phyloP scores from a whole-genome alignment of 2,797 vertebrate genomes.

The Sparus aurata region DNA sequence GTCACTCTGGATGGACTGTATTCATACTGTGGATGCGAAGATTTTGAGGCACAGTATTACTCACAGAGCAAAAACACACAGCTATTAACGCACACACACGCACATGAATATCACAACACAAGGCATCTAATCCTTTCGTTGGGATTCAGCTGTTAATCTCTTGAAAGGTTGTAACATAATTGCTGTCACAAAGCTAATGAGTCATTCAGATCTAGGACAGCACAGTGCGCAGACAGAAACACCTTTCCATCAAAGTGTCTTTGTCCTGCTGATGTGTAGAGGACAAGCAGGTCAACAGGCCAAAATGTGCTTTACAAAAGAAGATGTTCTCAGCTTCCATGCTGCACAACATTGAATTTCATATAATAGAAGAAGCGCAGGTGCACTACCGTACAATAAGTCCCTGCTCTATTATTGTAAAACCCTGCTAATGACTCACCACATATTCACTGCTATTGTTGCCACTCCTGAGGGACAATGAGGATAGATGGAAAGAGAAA shows the following conservation, averaged over 20 bases:
- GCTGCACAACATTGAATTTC: slow-evolving; percentile 15
- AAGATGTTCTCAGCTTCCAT: slow-evolving; percentile 8
- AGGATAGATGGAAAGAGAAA: slow-evolving; percentile 27
- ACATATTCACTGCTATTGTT: slow-evolving; percentile 31
- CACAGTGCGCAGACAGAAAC: slow-evolving; percentile 39
- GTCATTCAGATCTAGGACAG: slow-evolving; percentile 72
- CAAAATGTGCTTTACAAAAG: slow-evolving; percentile 34
- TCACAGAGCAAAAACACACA: slow-evolving; percentile 20
- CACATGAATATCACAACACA: slow-evolving; percentile 54
- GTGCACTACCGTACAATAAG: slow-evolving; percentile 25
- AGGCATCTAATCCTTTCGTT: slow-evolving; percentile 76
- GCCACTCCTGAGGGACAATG: slow-evolving; percentile 34
- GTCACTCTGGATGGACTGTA: slow-evolving; percentile 20
- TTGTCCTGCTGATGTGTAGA: slow-evolving; percentile 34
- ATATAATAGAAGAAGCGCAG: slow-evolving; percentile 28
- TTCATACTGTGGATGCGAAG: slow-evolving; percentile 22
- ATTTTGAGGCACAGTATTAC: slow-evolving; percentile 33
- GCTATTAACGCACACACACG: slow-evolving; percentile 12
- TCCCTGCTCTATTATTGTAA: slow-evolving; percentile 35
- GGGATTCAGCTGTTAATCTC: slow-evolving; percentile 77
- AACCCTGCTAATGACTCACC: slow-evolving; percentile 57
- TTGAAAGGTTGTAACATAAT: slow-evolving; percentile 76
- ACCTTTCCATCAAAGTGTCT: slow-evolving; percentile 51
- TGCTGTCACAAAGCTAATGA: slow-evolving; percentile 83
- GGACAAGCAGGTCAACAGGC: slow-evolving; percentile 41